phyloP scores from a whole-genome alignment of 2,113 vertebrate genomes.

The Bufo gargarizans region DNA sequence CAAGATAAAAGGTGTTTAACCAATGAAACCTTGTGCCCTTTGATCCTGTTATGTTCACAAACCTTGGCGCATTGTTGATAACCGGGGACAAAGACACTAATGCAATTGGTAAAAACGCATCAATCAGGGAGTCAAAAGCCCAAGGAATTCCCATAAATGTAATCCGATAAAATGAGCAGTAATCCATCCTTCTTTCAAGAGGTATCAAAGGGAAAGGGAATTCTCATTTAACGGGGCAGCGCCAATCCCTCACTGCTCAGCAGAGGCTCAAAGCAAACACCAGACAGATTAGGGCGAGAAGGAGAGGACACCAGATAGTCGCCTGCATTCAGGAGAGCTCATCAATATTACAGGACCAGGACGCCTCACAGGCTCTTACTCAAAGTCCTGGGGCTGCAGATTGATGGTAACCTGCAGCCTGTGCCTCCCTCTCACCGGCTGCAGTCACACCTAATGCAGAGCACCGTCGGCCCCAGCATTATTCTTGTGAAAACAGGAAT shows the following conservation, averaged over 20 bases:
- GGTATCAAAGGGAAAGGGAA: slow-evolving; percentile 50
- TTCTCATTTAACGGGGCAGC: slow-evolving; percentile 39
- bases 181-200: slow-evolving; percentile 55
- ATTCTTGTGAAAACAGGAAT: neutral
- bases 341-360: slow-evolving; percentile 31
- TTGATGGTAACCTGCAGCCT: neutral
- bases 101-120: slow-evolving; percentile 49
- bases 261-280: slow-evolving; percentile 27
- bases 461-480: neutral
- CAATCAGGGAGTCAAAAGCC: slow-evolving; percentile 41
- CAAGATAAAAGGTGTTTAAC: slow-evolving; percentile 33
- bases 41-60: slow-evolving; percentile 51
- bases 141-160: slow-evolving; percentile 54
- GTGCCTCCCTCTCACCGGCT: neutral
- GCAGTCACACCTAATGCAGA: neutral
- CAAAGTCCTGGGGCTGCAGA: neutral
- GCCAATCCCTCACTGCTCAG: neutral
- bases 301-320: slow-evolving; percentile 16
- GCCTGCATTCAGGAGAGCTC: neutral
- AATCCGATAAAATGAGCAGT: slow-evolving; percentile 55
- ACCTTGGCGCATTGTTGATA: slow-evolving; percentile 27
- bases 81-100: slow-evolving; percentile 39
- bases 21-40: slow-evolving; percentile 17
- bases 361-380: neutral
- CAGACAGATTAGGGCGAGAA: slow-evolving; percentile 24